Base-by-base conservation (phyloP, 2,888 invertebrate species). In the Eupithecia tripunctaria region DNA sequence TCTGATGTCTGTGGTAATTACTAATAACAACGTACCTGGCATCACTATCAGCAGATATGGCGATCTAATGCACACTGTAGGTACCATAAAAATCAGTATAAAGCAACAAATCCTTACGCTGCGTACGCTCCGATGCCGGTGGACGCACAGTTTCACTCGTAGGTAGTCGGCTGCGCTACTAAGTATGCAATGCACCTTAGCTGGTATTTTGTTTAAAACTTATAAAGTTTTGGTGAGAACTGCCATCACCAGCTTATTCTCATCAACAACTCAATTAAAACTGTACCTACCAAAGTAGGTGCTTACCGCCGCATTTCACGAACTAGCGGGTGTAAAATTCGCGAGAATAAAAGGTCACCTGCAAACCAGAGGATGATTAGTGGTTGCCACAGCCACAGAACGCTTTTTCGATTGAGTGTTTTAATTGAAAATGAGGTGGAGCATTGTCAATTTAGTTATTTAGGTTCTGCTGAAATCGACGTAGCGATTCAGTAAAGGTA, bases 191-290 rank as follows among this genome's bases (percentile, higher is more conserved):
- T 56, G 56, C 56, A 56, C 56, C 56, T 56, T 56, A 25, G 21
- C 25, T 21, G 8, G 25, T 25, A 56, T 56, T 56, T 25, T 56
- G 56, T 56, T 25, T 56, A 56, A 56, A 56, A 56, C 56, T 56
- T 56, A 56, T 25, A 25, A 56, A 56, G 56, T 56, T 51, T 51
- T 12, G 56, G 25, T 25, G 56, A 56, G 21, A 56, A 56, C 56
- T 56, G 56, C 56, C 56, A 56, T 56, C 56, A 56, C 56, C 56
- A 56, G 56, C 56, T 56, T 5, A 56, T 56, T 56, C 56, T 56
- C 56, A 56, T 56, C 56, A 56, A 56, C 56, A 56, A 56, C 56
- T 25, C 56, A 56, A 56, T 56, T 56, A 56, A 56, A 56, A 56
- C 56, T 56, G 56, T 56, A 56, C 56, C 56, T 56, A 56, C 25